Percentiles rank a stretch among this genome's conserved stretches.
These are phyloP conservation scores for Deladenus siricidicola DNA, from an alignment of 2,888 invertebrate genomes.

Conservation along the genomic window DNA sequence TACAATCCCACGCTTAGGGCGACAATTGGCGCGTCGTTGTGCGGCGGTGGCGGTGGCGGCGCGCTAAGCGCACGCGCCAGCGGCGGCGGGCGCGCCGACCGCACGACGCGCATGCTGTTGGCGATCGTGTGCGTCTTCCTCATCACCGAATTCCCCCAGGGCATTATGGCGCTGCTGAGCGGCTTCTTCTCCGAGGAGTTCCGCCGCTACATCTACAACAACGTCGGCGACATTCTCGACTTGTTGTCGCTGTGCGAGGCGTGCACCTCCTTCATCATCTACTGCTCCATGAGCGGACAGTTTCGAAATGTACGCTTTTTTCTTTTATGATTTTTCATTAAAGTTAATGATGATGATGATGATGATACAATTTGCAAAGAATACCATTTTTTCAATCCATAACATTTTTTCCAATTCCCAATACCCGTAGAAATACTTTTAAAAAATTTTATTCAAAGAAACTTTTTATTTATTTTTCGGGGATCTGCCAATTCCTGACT, in stretches of 20 bases:
- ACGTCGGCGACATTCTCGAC: constrained; percentile 56
- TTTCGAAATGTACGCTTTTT: constrained; percentile 55
- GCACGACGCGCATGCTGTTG: constrained; percentile 58
- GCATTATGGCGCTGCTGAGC: constrained; percentile 56
- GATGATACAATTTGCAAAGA: too few species aligned
- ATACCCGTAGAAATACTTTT: too few species aligned
- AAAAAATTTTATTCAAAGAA: too few species aligned
- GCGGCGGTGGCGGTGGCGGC: constrained; percentile 5
- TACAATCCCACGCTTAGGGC: background rate
- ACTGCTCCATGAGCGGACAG: constrained; percentile 58
- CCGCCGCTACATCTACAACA: constrained; percentile 55
- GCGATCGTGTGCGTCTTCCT: constrained; percentile 57
- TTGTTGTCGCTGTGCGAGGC: constrained; percentile 57
- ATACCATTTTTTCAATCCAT: too few species aligned
- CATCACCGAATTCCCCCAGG: constrained; percentile 58
- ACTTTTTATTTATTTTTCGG: too few species aligned
- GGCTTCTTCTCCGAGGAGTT: constrained; percentile 54
- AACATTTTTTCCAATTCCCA: too few species aligned
- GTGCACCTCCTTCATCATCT: constrained; percentile 58
- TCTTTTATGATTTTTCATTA: too few species aligned
- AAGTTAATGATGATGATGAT: too few species aligned
- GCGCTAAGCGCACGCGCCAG: constrained; percentile 54
- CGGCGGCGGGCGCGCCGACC: constrained; percentile 45
- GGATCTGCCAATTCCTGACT: too few species aligned
- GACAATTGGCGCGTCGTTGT: background rate